Conservation (phyloP, 1,140 invertebrate genomes). For the Megathymus violae region DNA sequence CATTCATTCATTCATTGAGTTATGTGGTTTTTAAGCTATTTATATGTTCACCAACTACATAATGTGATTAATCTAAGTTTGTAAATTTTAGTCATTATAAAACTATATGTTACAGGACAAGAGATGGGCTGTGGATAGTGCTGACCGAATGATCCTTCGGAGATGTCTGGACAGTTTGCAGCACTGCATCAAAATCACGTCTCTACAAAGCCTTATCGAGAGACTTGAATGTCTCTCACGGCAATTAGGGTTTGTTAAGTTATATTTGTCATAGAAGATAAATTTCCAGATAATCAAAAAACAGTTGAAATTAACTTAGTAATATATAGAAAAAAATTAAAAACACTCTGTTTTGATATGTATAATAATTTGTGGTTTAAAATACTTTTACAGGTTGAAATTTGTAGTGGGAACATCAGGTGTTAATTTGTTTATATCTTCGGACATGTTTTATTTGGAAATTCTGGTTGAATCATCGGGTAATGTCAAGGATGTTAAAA, state of each 20-base stretch:
- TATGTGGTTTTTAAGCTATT: too few relatives aligned
- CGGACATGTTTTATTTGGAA: constrained; percentile 98
- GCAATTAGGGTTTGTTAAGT: constrained; percentile 91
- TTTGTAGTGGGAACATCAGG: constrained; percentile 89
- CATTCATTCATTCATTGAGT: too few relatives aligned
- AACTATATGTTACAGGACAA: constrained; percentile 91
- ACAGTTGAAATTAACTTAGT: too few relatives aligned
- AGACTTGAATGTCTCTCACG: constrained; percentile 94
- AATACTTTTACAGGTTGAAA: constrained; percentile 86
- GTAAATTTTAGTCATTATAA: too few relatives aligned
- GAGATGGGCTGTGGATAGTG: constrained; percentile 90
- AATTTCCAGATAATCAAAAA: too few relatives aligned
- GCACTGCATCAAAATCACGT: constrained; percentile 96
- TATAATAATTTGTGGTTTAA: too few relatives aligned
- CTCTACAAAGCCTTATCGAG: constrained; percentile 95
- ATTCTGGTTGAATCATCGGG: constrained; percentile 93
- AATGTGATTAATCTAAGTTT: too few relatives aligned
- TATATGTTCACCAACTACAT: too few relatives aligned
- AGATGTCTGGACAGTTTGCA: constrained; percentile 96
- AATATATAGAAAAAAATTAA: too few relatives aligned
- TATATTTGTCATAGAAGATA: too few relatives aligned
- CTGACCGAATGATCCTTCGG: constrained; percentile 93
- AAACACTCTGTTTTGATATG: too few relatives aligned
- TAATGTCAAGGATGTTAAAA: constrained; percentile 95
- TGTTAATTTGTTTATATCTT: constrained; percentile 95